These are phyloP conservation scores for Aspidiotus destructor DNA, from an alignment of 2,888 invertebrate genomes.

Conservation along the genomic window DNA sequence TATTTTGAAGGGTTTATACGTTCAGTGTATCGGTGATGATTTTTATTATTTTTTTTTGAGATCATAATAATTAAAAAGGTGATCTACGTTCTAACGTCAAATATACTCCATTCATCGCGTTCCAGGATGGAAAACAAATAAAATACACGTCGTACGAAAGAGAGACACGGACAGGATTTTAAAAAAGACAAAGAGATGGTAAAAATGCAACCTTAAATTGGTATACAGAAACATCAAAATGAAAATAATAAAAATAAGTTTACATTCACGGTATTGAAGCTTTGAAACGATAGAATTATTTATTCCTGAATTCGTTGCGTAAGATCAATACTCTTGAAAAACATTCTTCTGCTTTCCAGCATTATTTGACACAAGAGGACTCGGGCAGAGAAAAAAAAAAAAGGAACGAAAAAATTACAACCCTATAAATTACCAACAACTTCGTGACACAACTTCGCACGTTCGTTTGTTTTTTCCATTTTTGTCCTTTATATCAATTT, in stretches of 20 bases:
- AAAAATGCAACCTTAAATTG: slow-evolving; percentile 9
- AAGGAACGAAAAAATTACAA: slow-evolving; percentile 17
- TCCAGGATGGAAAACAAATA: neutral
- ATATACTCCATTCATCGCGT: neutral
- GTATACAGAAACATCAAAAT: neutral
- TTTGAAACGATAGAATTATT: neutral
- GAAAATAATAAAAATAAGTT: neutral
- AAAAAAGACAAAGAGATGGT: neutral
- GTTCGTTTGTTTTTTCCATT: neutral
- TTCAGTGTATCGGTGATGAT: neutral
- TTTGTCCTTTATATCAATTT: slow-evolving; percentile 1
- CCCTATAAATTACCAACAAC: slow-evolving; percentile 11
- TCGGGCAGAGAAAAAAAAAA: neutral
- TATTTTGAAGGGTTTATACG: slow-evolving; percentile 8
- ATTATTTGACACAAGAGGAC: too few relatives aligned
- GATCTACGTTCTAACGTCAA: slow-evolving; percentile 4
- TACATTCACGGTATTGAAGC: neutral
- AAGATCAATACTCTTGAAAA: slow-evolving; percentile 4
- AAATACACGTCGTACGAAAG: too few relatives aligned
- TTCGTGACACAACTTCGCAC: neutral
- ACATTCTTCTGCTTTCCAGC: neutral
- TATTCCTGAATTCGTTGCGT: slow-evolving; percentile 11
- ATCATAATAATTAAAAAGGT: slow-evolving; percentile 8
- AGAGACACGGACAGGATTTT: too few relatives aligned
- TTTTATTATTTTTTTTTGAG: slow-evolving; percentile 8